These are phyloP conservation scores for Phyllotreta striolata DNA, from an alignment of 2,888 invertebrate species.

Conservation along the genomic window DNA sequence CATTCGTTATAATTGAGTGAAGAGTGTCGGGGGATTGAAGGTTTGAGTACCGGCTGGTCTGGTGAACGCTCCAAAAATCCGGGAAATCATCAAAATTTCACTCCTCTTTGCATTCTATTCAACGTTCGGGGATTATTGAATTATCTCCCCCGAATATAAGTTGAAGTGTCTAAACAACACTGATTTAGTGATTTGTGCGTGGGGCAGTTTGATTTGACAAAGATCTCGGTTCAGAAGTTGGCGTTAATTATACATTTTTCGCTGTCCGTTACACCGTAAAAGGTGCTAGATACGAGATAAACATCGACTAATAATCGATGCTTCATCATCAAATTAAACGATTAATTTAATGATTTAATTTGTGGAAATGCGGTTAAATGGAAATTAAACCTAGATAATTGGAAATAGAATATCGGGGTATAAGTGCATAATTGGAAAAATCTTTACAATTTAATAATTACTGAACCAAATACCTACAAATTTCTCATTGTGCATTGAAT, in stretches of 20 bases:
- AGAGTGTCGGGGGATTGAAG: slow-evolving; percentile 44
- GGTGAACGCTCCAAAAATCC: slow-evolving; percentile 12
- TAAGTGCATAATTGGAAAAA: too few relatives aligned
- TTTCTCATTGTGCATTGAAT: too few relatives aligned
- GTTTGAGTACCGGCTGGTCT: slow-evolving; percentile 41
- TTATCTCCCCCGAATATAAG: slow-evolving; percentile 59
- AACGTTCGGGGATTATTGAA: slow-evolving; percentile 50
- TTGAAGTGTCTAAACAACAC: slow-evolving; percentile 57
- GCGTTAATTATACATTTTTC: slow-evolving; percentile 38
- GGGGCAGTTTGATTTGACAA: slow-evolving; percentile 52
- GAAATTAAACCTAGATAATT: too few relatives aligned
- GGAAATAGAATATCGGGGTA: too few relatives aligned
- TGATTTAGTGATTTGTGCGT: slow-evolving; percentile 53
- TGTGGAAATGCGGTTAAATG: background rate
- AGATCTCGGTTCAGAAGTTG: slow-evolving; percentile 53
- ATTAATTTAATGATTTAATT: background rate
- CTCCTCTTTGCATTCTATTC: slow-evolving; percentile 48
- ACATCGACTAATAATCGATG: slow-evolving; percentile 4
- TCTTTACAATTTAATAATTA: too few relatives aligned
- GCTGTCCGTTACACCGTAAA: background rate
- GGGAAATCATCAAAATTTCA: slow-evolving; percentile 43
- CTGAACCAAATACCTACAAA: too few relatives aligned
- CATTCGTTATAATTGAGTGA: slow-evolving; percentile 58
- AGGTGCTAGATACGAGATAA: slow-evolving; percentile 11
- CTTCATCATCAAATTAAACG: background rate